Evolutionary conservation across 2,797 vertebrate species (phyloP).

Genomic region (Argya squamiceps): DNA sequence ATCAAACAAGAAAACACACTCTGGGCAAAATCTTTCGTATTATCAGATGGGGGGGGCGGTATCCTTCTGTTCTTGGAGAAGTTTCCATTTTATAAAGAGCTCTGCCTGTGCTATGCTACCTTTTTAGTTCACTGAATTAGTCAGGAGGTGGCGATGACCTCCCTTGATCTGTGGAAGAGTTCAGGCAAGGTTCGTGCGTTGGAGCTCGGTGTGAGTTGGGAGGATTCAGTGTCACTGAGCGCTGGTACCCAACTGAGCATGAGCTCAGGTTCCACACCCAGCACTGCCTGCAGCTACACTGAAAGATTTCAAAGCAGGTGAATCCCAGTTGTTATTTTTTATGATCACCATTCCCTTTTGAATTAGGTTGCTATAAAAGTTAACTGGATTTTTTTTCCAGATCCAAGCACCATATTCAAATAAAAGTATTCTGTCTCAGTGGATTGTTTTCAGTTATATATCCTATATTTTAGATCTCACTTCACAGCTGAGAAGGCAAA

Average conservation of each 20-base stretch:
- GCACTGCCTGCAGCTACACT: background rate
- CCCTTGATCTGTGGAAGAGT: background rate
- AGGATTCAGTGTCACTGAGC: background rate
- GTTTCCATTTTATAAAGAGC: background rate
- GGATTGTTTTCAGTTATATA: background rate
- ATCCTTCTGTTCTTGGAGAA: background rate
- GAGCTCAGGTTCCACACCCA: background rate
- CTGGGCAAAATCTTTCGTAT: background rate
- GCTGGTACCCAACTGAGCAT: fast-evolving
- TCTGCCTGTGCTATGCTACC: background rate
- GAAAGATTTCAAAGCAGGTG: background rate
- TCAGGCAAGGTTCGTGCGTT: background rate
- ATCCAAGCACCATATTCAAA: background rate
- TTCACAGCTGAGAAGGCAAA: background rate
- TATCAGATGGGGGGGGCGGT: background rate
- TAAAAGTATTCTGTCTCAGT: background rate
- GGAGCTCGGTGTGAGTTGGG: background rate
- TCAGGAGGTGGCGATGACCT: background rate
- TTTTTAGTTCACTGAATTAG: slow-evolving; percentile 46
- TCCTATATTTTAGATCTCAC: background rate
- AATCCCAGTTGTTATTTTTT: background rate
- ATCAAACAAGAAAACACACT: background rate
- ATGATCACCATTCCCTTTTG: background rate
- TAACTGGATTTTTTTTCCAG: background rate
- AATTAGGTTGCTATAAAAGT: background rate